These are phyloP conservation scores for Carapus acus DNA, from an alignment of 2,797 vertebrate genomes.

Conservation along the genomic window DNA sequence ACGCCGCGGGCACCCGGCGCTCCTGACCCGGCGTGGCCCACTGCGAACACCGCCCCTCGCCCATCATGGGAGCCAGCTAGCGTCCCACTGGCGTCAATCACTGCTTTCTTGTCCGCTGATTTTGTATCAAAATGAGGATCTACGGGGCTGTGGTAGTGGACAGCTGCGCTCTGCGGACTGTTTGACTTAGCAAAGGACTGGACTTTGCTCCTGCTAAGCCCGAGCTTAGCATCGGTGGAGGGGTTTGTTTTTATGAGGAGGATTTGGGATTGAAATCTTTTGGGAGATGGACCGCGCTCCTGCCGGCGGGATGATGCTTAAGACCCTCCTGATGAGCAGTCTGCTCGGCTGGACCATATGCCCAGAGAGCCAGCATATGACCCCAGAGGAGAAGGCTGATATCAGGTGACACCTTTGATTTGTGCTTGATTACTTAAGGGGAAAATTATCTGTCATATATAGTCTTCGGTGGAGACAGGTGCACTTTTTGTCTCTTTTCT, in stretches of 20 bases:
- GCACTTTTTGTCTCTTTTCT: no score
- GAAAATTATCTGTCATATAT: no score
- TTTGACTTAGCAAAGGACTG: constrained; percentile 39
- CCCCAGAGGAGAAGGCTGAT: constrained; percentile 67
- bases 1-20: constrained; percentile 18
- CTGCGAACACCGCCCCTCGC: not conserved
- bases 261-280: constrained; percentile 5
- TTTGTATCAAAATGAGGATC: constrained; percentile 21
- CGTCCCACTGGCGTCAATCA: constrained; percentile 3
- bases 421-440: no score
- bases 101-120: constrained; percentile 3
- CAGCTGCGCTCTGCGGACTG: constrained; percentile 38
- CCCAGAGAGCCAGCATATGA: constrained; percentile 70
- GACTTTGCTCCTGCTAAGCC: constrained; percentile 19
- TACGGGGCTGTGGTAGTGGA: constrained; percentile 25
- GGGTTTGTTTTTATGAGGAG: constrained; percentile 26
- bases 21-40: constrained; percentile 9
- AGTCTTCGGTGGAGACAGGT: no score
- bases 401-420: constrained; percentile 74
- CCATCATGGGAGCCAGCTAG: constrained; percentile 32
- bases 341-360: constrained; percentile 53
- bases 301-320: constrained; percentile 41
- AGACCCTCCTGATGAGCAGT: constrained; percentile 51
- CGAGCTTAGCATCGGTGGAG: constrained; percentile 1
- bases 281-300: constrained; percentile 6